These are phyloP conservation scores for Psix sp. DNA, from an alignment of 1,140 invertebrate genomes.

Conservation along the genomic window DNA sequence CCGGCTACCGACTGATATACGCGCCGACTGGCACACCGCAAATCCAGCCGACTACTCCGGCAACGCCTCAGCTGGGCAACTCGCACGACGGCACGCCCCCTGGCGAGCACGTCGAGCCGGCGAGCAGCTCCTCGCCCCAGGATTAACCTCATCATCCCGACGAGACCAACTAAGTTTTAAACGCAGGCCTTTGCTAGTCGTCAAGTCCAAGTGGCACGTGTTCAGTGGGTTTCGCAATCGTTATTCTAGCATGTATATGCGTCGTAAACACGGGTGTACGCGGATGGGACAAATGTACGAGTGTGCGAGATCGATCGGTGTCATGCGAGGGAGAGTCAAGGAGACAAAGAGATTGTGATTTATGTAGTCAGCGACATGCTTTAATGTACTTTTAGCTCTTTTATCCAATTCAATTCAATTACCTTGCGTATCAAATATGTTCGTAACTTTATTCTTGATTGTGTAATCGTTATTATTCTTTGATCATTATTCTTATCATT, in stretches of 20 bases:
- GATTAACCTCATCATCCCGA: too few species aligned
- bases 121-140: background rate
- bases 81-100: constrained; percentile 72
- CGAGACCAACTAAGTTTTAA: too few species aligned
- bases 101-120: too few species aligned
- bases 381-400: constrained; percentile 57
- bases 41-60: constrained; percentile 69
- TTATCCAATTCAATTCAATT: constrained; percentile 43
- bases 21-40: constrained; percentile 68
- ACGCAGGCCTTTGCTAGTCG: constrained; percentile 59
- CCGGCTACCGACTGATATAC: constrained; percentile 73
- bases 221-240: too few species aligned
- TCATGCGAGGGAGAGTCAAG: constrained; percentile 27
- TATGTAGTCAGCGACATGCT: constrained; percentile 53
- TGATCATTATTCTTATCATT: constrained; percentile 25
- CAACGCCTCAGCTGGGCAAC: constrained; percentile 68
- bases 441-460: constrained; percentile 39
- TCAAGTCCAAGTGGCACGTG: constrained; percentile 41
- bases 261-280: background rate
- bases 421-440: constrained; percentile 37
- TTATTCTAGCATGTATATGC: too few species aligned
- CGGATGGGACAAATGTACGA: constrained; percentile 3
- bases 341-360: constrained; percentile 60
- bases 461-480: too few species aligned
- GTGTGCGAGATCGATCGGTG: constrained; percentile 1